phyloP scores from a whole-genome alignment of 2,888 invertebrate species.

The Pantelozetes paolii region DNA sequence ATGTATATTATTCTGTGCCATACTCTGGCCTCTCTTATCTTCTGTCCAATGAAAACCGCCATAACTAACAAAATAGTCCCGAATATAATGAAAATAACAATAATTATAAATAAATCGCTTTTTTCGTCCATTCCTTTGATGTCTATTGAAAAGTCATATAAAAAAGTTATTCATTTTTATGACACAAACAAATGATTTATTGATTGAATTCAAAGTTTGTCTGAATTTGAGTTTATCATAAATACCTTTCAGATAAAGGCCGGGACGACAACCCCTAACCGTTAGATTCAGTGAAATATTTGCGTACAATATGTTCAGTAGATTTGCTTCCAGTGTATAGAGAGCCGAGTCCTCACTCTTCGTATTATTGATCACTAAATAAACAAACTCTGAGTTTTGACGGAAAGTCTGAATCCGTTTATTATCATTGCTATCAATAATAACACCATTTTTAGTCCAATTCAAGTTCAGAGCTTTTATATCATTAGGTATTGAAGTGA shows the following conservation, averaged over 20 bases:
- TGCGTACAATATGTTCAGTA: conserved; percentile 9
- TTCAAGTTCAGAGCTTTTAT: not conserved
- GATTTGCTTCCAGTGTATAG: not conserved
- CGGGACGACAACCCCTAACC: not conserved
- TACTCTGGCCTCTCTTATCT: conserved; percentile 16
- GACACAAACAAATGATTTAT: not conserved
- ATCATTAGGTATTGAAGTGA: not conserved
- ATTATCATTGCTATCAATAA: not conserved
- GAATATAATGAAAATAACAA: conserved; percentile 13
- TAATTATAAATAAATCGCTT: not conserved
- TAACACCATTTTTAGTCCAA: conserved; percentile 4
- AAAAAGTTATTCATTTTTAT: no score
- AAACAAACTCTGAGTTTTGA: not conserved
- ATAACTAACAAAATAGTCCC: not conserved
- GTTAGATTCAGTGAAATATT: not conserved
- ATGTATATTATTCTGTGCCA: no score
- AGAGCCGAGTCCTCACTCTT: not conserved
- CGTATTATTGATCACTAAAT: not conserved
- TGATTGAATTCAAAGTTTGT: not conserved
- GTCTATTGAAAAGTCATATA: not conserved
- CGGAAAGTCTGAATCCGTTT: not conserved
- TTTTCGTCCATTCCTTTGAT: not conserved
- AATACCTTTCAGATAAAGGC: not conserved
- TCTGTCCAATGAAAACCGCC: not conserved
- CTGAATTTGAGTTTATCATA: not conserved